phyloP scores from a whole-genome alignment of 2,113 vertebrate genomes.

The Antennarius striatus region DNA sequence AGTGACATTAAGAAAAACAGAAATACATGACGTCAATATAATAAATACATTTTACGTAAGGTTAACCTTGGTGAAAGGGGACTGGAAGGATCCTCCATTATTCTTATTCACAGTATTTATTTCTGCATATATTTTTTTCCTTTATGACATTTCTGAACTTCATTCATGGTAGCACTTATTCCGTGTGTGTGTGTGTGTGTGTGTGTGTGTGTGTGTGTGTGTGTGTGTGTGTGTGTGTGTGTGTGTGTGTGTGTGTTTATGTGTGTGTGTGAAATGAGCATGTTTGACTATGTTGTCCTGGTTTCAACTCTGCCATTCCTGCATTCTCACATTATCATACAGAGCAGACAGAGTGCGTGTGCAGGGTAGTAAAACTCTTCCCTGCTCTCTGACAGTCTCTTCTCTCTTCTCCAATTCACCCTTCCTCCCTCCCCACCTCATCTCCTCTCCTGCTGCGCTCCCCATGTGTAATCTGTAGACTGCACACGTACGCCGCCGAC shows the following conservation, averaged over 20 bases:
- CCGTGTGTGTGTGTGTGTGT: slow-evolving; percentile 1
- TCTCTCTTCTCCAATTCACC: slow-evolving; percentile 20
- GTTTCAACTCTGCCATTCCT: slow-evolving; percentile 71
- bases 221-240: slow-evolving; percentile 11
- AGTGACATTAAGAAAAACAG: no score
- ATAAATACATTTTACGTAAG: no score
- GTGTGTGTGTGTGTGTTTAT: slow-evolving; percentile 24
- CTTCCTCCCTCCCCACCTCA: slow-evolving; percentile 5
- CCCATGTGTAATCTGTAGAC: slow-evolving; percentile 72
- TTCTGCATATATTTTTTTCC: no score
- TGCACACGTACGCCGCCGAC: slow-evolving; percentile 73
- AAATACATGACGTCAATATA: no score
- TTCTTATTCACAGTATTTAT: no score
- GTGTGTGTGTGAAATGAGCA: slow-evolving; percentile 16
- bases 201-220: not conserved
- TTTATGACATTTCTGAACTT: no score
- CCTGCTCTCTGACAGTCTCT: slow-evolving; percentile 60
- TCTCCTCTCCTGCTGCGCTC: slow-evolving; percentile 69
- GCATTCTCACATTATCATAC: slow-evolving; percentile 79
- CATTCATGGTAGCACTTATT: no score
- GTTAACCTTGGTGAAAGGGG: no score
- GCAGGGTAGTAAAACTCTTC: slow-evolving; percentile 78
- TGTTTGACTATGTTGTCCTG: slow-evolving; percentile 61
- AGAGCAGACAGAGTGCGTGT: slow-evolving; percentile 80
- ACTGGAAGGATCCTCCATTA: no score